Conservation (phyloP, 2,113 vertebrate species). For the Psittacara wagleri region DNA sequence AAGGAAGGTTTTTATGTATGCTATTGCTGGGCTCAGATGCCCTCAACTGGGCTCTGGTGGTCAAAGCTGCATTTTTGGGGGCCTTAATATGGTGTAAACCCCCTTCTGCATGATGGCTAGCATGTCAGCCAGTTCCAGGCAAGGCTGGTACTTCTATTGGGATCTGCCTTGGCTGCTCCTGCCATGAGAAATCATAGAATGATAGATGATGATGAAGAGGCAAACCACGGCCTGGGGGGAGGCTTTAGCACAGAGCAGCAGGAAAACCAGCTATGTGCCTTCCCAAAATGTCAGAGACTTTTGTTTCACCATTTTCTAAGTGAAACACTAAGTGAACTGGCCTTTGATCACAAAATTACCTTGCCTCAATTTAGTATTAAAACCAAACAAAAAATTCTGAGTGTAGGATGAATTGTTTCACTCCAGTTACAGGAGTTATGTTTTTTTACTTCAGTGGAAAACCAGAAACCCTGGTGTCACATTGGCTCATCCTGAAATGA, state of each 20-base stretch:
- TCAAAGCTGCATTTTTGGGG: not conserved
- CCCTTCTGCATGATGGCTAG: not conserved
- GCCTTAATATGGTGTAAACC: not conserved
- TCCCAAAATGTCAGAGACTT: not conserved
- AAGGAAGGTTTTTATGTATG: not conserved
- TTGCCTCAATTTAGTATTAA: constrained; percentile 12
- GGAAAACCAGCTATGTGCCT: not conserved
- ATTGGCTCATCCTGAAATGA: not conserved
- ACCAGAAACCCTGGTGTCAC: not conserved
- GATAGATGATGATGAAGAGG: not conserved
- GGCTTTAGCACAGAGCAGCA: not conserved
- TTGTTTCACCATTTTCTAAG: not conserved
- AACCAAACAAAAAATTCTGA: not conserved
- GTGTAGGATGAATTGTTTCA: not conserved
- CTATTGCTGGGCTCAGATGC: not conserved
- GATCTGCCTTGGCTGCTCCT: not conserved
- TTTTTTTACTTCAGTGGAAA: not conserved
- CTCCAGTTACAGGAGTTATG: not conserved
- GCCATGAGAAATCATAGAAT: not conserved
- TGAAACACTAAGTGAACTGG: not conserved
- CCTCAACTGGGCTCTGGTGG: not conserved
- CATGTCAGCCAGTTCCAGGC: not conserved
- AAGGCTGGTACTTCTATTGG: not conserved
- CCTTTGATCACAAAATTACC: not conserved
- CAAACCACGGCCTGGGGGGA: fast-evolving